Evolutionary conservation across 2,113 vertebrate genomes (phyloP).

Genomic region (Paedocypris sp.): DNA sequence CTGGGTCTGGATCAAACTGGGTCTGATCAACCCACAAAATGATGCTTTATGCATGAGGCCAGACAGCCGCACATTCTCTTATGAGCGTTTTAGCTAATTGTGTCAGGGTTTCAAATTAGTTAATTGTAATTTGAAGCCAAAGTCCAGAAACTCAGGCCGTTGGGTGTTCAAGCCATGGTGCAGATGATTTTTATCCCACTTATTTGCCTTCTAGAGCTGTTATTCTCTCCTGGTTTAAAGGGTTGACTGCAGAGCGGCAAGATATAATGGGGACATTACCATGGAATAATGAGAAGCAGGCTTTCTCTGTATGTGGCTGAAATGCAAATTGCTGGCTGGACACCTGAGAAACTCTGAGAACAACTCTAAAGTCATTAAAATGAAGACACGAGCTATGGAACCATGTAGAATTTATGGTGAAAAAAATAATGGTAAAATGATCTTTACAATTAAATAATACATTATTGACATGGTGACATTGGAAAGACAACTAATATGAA

Average conservation of each 20-base stretch:
- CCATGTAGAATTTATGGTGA: too few relatives aligned
- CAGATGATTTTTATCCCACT: constrained; percentile 9
- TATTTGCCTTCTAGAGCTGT: constrained; percentile 8
- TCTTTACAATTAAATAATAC: too few relatives aligned
- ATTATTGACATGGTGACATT: too few relatives aligned
- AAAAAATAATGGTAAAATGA: too few relatives aligned
- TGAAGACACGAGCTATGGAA: too few relatives aligned
- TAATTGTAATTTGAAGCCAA: constrained; percentile 2
- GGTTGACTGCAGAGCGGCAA: constrained; percentile 24
- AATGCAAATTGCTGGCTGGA: constrained; percentile 27
- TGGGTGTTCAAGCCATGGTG: too few relatives aligned
- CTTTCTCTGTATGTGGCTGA: constrained; percentile 16
- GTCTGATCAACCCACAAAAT: constrained; percentile 26
- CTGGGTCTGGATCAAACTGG: constrained; percentile 37
- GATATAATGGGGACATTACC: constrained; percentile 33
- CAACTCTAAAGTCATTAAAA: too few relatives aligned
- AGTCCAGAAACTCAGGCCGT: too few relatives aligned
- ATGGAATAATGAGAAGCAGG: constrained; percentile 32
- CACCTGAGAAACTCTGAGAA: constrained; percentile 20
- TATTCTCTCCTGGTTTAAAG: constrained; percentile 15
- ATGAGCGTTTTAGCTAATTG: neutral
- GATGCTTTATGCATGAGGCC: neutral
- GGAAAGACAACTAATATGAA: too few relatives aligned
- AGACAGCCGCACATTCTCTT: neutral
- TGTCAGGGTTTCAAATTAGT: constrained; percentile 17